Percentiles rank a stretch among this genome's conserved stretches.
Conservation (phyloP, 2,888 invertebrate genomes). For the Eilema caniola region DNA sequence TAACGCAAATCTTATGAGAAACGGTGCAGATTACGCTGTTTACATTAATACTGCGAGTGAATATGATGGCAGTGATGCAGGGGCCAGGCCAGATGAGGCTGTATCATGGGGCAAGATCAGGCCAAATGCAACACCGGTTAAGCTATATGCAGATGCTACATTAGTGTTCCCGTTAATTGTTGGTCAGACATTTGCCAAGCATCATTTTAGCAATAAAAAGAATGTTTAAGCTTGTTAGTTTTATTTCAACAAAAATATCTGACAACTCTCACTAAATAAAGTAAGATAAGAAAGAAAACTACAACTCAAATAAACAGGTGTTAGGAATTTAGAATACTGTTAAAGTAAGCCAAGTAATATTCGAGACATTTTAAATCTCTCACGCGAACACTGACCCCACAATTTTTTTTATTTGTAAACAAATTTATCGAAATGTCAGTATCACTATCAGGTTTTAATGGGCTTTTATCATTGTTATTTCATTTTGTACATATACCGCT, state of each 20-base stretch:
- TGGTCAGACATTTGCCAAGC: constrained; percentile 97
- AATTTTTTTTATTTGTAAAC: constrained; percentile 4
- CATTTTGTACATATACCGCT: neutral
- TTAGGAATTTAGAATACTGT: neutral
- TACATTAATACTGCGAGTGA: constrained; percentile 98
- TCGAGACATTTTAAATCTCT: neutral
- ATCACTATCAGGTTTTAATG: neutral
- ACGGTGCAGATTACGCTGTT: constrained; percentile 98
- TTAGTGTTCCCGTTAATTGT: constrained; percentile 98
- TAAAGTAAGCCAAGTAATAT: neutral
- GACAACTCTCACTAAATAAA: no score
- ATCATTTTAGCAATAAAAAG: constrained; percentile 85
- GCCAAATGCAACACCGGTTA: constrained; percentile 95
- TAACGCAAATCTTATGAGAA: constrained; percentile 99
- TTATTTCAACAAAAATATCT: neutral
- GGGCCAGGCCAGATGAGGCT: constrained; percentile 99
- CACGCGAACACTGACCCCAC: neutral
- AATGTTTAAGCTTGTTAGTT: constrained; percentile 68
- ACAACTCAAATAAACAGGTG: neutral
- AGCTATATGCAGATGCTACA: constrained; percentile 97
- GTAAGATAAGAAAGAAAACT: no score
- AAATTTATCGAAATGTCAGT: neutral
- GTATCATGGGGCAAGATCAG: constrained; percentile 99
- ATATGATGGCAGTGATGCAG: constrained; percentile 99
- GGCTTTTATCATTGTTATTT: no score